phyloP scores from a whole-genome alignment of 2,797 vertebrate genomes.

The Eulemur rubriventer region DNA sequence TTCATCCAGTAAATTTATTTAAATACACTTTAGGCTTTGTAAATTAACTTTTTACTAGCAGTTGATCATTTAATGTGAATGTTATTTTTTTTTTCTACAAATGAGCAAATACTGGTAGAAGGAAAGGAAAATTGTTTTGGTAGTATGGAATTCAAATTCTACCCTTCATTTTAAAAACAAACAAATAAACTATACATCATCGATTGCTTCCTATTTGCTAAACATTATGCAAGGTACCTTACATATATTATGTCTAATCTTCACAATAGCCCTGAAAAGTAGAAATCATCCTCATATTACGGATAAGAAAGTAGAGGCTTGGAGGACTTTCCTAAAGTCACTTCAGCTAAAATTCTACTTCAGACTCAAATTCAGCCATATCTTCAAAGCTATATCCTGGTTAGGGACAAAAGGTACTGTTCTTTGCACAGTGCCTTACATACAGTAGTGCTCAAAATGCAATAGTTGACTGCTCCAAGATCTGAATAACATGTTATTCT shows the following conservation, averaged over 20 bases:
- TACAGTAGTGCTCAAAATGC: background rate
- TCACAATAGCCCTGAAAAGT: background rate
- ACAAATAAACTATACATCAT: background rate
- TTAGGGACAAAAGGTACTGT: background rate
- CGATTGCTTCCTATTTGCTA: background rate
- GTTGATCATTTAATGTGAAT: background rate
- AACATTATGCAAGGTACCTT: background rate
- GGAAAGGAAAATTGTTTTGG: background rate
- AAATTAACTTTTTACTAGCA: background rate
- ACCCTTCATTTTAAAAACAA: background rate
- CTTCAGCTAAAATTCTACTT: background rate
- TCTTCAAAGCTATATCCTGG: background rate
- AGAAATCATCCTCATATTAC: background rate
- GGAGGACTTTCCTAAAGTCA: background rate
- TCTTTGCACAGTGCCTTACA: background rate
- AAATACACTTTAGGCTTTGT: background rate
- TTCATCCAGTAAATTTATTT: background rate
- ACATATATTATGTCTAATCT: background rate
- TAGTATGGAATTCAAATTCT: background rate
- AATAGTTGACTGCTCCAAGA: background rate
- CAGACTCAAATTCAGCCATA: background rate
- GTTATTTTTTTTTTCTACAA: background rate
- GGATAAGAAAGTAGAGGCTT: background rate
- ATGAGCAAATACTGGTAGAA: background rate
- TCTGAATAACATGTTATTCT: background rate